Conservation (phyloP, 2,113 vertebrate genomes). For the Meleagris gallopavo region DNA sequence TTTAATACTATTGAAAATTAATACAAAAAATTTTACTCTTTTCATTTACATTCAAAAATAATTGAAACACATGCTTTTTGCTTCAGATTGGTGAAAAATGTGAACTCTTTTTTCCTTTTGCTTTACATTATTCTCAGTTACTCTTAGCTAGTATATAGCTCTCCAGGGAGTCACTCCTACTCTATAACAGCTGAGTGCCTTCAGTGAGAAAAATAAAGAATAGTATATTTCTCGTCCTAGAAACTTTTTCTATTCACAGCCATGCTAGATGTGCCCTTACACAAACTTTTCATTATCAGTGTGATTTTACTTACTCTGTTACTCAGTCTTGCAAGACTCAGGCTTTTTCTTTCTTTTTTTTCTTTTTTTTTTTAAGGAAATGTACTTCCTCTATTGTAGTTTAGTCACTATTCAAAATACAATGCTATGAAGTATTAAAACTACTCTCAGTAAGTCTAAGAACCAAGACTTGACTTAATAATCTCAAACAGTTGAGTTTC, state of each 20-base stretch:
- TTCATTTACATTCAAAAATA: background rate
- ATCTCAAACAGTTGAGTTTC: background rate
- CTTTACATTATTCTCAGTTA: background rate
- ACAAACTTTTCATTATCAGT: background rate
- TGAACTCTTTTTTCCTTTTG: background rate
- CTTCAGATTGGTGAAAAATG: background rate
- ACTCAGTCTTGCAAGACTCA: background rate
- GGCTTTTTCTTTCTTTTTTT: background rate
- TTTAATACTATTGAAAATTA: background rate
- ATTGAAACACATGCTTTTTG: background rate
- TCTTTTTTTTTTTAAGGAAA: background rate
- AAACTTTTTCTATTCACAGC: background rate
- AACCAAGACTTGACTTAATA: background rate
- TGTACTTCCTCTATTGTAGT: background rate
- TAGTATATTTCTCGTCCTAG: background rate
- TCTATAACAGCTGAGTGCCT: background rate
- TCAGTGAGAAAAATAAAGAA: slow-evolving; percentile 10
- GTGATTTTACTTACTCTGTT: background rate
- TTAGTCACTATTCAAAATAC: background rate
- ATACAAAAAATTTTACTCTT: background rate
- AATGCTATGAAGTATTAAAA: background rate
- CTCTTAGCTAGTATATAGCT: background rate
- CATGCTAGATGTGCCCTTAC: background rate
- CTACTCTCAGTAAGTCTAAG: background rate
- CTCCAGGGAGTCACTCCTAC: slow-evolving; percentile 3